Base-by-base conservation (phyloP, 1,140 invertebrate species). In the Macrobrachium nipponense region DNA sequence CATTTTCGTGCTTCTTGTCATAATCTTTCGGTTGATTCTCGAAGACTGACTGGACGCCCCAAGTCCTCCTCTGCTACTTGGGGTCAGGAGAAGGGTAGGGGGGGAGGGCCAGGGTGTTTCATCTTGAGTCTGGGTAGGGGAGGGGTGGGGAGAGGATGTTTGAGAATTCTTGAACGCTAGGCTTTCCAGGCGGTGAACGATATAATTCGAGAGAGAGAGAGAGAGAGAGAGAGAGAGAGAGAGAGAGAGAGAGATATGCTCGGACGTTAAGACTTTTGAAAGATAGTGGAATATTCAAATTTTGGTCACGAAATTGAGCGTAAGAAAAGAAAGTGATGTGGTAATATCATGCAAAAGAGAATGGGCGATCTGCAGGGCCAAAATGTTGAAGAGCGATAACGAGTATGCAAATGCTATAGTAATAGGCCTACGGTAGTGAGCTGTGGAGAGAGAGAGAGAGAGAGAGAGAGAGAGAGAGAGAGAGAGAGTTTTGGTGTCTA, bases 241-340 rank as follows among this genome's bases (percentile, higher is more conserved):
- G 27, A 36, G 27, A 36, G 27, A 36, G 27, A 36, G 27, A 36
- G 27, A 36, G 27, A 36, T 36, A 76, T 84, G 75, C 78, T 73
- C 51, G 51, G 61, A 58, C 73, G 20, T 70, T 68, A 75, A 75
- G 68, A 61, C 27, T 68, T 62, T 68, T 66, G 82, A 44, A 78
- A 84, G 76, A 70, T 70, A 68, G 83, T 79, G 83, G 83, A 80
- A 86, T 86, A 86, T 86, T 86, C 83, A 86, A 86, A 86, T 86
- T 86, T 86, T 86, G 77, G 83, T 86, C 83, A 86, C 83, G 83
- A 86, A 86, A 86, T 86, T 80, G 76, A 86, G 83, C 77, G 83
- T 80, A 86, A 73, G 83, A 68, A 80, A 86, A 86, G 83, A 86
- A 86, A 86, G 83, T 80, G 83, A 86, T 86, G 83, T 86, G 83